Evolutionary conservation across 2,888 invertebrate genomes (phyloP).

Genomic region (Hydriomena furcata): DNA sequence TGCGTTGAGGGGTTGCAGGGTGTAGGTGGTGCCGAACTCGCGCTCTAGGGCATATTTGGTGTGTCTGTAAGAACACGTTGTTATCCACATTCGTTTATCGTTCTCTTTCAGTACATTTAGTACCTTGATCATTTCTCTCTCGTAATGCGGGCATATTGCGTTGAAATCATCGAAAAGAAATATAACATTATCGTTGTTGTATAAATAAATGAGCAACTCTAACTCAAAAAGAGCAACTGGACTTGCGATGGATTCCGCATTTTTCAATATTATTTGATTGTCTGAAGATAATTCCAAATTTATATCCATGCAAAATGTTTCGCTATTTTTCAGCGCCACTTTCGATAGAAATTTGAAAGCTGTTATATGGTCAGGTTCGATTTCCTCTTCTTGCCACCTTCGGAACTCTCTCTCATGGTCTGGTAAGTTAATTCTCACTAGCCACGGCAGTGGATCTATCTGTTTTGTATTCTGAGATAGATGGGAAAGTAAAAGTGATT

Average conservation of each 20-base stretch:
- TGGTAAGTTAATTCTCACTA: constrained; percentile 44
- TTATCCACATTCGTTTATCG: constrained; percentile 47
- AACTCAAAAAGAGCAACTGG: constrained; percentile 40
- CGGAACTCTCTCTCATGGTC: constrained; percentile 38
- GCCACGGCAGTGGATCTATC: constrained; percentile 41
- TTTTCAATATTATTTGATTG: constrained; percentile 29
- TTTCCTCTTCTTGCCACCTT: constrained; percentile 35
- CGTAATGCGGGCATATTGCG: constrained; percentile 43
- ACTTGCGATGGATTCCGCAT: constrained; percentile 19
- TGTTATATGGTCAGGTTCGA: constrained; percentile 14
- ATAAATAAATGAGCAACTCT: constrained; percentile 44
- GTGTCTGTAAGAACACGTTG: constrained; percentile 40
- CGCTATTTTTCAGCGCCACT: constrained; percentile 39
- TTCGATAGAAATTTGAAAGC: constrained; percentile 40
- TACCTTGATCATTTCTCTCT: constrained; percentile 41
- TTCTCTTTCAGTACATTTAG: constrained; percentile 38
- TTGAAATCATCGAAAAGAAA: constrained; percentile 51
- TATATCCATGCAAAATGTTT: constrained; percentile 24
- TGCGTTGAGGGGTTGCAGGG: constrained; percentile 37
- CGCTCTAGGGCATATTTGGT: constrained; percentile 34
- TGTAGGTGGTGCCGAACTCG: constrained; percentile 38
- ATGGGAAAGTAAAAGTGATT: constrained; percentile 46
- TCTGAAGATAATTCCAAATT: constrained; percentile 28
- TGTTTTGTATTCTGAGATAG: constrained; percentile 45
- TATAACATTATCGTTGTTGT: constrained; percentile 40